Conservation (phyloP, 2,113 vertebrate species). For the Gadus macrocephalus region DNA sequence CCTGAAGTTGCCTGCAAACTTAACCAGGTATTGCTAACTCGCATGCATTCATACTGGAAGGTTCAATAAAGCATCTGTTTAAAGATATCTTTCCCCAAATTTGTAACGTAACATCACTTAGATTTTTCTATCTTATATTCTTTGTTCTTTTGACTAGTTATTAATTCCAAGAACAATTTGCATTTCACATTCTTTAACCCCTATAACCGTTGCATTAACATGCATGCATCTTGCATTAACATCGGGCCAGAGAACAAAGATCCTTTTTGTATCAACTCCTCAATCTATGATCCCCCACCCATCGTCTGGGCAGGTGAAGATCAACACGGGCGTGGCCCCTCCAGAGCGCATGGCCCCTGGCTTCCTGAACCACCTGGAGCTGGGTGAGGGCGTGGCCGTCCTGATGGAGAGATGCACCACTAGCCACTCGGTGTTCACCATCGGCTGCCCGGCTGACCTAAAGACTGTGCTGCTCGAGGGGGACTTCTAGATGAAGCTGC, state of each 20-base stretch:
- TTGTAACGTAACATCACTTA: no score
- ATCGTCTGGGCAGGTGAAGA: conserved; percentile 70
- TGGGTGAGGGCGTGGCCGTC: conserved; percentile 70
- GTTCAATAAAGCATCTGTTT: no score
- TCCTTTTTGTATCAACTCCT: neutral
- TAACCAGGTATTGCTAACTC: conserved; percentile 70
- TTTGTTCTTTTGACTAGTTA: no score
- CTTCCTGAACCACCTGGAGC: conserved; percentile 75
- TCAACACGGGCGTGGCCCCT: conserved; percentile 73
- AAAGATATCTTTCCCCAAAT: no score
- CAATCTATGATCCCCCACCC: neutral
- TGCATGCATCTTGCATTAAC: no score
- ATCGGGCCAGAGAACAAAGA: no score
- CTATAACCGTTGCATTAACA: no score
- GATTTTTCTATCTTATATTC: no score
- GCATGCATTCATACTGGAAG: no score
- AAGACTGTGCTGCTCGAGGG: conserved; percentile 63
- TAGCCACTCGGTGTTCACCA: conserved; percentile 65
- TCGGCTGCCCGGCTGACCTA: conserved; percentile 70
- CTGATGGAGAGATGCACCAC: conserved; percentile 66
- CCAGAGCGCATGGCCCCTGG: conserved; percentile 72
- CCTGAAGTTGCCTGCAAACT: conserved; percentile 76
- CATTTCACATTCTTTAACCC: no score
- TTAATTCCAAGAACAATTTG: no score
- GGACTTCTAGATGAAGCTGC: conserved; percentile 39